Conservation (phyloP, 2,113 vertebrate species). For the Dryoscopus gambensis region DNA sequence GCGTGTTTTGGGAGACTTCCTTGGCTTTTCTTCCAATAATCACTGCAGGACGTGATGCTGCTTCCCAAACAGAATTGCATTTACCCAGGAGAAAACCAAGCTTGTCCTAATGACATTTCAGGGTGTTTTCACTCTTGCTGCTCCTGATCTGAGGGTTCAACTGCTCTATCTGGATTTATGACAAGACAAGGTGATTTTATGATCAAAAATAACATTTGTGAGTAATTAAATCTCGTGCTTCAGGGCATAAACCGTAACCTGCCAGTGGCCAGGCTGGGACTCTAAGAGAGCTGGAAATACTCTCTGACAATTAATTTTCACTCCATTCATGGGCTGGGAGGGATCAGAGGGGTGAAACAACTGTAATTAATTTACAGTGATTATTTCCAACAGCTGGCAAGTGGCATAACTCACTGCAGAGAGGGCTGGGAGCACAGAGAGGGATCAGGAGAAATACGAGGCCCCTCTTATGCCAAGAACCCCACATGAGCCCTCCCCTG, state of each 20-base stretch:
- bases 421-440: neutral
- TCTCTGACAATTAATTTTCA: conserved; percentile 63
- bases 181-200: neutral
- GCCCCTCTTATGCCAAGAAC: neutral
- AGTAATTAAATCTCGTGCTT: conserved; percentile 49
- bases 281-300: conserved; percentile 43
- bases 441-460: neutral
- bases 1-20: rapidly evolving
- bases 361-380: conserved; percentile 63
- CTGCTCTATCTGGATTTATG: neutral
- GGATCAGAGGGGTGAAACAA: conserved; percentile 50
- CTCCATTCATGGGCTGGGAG: conserved; percentile 36
- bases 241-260: conserved; percentile 39
- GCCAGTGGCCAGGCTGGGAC: conserved; percentile 21
- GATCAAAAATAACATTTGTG: conserved; percentile 54
- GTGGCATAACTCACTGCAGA: conserved; percentile 17
- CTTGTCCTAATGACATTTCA: neutral
- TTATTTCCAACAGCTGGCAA: conserved; percentile 66
- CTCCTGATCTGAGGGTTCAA: neutral
- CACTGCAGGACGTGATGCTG: rapidly evolving
- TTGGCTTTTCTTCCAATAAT: neutral
- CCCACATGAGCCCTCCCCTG: rapidly evolving
- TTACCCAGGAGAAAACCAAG: neutral
- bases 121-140: neutral
- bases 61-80: neutral